These are phyloP conservation scores for Passerina amoena DNA, from an alignment of 2,113 vertebrate genomes.

Conservation along the genomic window DNA sequence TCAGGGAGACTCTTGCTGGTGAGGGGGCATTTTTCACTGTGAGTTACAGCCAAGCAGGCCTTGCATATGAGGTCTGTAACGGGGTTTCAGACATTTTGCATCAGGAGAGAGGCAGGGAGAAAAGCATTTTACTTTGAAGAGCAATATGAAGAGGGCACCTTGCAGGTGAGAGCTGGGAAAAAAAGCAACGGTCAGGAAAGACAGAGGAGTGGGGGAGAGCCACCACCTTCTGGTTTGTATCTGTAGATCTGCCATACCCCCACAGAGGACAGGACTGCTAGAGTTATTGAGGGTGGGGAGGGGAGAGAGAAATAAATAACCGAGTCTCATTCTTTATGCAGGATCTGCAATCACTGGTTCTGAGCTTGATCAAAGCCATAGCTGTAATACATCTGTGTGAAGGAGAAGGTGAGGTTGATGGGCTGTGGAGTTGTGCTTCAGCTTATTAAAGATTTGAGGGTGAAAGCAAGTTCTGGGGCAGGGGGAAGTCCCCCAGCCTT, in stretches of 20 bases:
- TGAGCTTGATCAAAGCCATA: not conserved
- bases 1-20: not conserved
- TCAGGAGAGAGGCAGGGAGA: not conserved
- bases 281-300: not conserved
- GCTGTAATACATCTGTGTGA: not conserved
- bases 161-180: not conserved
- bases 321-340: not conserved
- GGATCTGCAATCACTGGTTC: not conserved
- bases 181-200: not conserved
- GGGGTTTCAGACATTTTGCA: not conserved
- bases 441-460: not conserved
- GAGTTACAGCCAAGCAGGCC: conserved; percentile 5
- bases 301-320: not conserved
- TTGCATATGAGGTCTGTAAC: not conserved
- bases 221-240: not conserved
- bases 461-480: not conserved
- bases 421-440: not conserved
- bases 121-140: conserved; percentile 38
- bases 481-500: not conserved
- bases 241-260: not conserved
- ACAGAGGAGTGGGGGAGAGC: not conserved
- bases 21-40: conserved; percentile 42
- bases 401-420: not conserved
- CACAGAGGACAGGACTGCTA: not conserved
- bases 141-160: conserved; percentile 33